Percentiles rank a stretch among this genome's conserved stretches.
Conservation (phyloP, 2,797 vertebrate genomes). For the Rhinophrynus dorsalis region DNA sequence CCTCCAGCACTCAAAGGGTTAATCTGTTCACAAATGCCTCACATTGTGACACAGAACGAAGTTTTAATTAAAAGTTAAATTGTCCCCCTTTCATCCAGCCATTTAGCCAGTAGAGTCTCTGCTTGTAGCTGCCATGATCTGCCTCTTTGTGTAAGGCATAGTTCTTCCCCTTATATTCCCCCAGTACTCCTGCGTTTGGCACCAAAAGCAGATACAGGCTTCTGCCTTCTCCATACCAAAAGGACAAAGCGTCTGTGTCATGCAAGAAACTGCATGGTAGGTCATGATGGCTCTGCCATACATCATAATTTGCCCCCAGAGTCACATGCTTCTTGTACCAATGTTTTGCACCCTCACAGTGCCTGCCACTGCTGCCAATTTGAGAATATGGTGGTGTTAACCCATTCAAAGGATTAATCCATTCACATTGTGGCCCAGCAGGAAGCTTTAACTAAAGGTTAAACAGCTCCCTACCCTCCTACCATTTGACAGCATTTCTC, state of each 20-base stretch:
- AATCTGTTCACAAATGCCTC: too few relatives aligned
- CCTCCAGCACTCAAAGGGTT: too few relatives aligned
- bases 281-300: constrained; percentile 72
- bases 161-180: constrained; percentile 75
- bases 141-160: constrained; percentile 50
- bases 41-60: too few relatives aligned
- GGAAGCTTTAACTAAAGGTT: too few relatives aligned
- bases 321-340: constrained; percentile 71
- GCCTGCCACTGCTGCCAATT: constrained; percentile 65
- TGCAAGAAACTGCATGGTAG: constrained; percentile 65
- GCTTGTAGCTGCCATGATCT: constrained; percentile 9
- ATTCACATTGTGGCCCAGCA: too few relatives aligned
- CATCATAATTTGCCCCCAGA: constrained; percentile 72
- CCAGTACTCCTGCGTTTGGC: constrained; percentile 65
- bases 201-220: constrained; percentile 74
- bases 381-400: too few relatives aligned
- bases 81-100: neutral
- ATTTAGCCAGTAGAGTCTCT: constrained; percentile 55
- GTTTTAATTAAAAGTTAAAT: too few relatives aligned
- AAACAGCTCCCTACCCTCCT: too few relatives aligned
- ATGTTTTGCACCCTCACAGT: constrained; percentile 71
- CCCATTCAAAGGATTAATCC: too few relatives aligned
- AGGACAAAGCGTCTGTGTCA: constrained; percentile 73
- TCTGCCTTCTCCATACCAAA: constrained; percentile 65
- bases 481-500: too few relatives aligned